These are phyloP conservation scores for Meteorus cinctellus DNA, from an alignment of 2,888 invertebrate species.

Conservation along the genomic window DNA sequence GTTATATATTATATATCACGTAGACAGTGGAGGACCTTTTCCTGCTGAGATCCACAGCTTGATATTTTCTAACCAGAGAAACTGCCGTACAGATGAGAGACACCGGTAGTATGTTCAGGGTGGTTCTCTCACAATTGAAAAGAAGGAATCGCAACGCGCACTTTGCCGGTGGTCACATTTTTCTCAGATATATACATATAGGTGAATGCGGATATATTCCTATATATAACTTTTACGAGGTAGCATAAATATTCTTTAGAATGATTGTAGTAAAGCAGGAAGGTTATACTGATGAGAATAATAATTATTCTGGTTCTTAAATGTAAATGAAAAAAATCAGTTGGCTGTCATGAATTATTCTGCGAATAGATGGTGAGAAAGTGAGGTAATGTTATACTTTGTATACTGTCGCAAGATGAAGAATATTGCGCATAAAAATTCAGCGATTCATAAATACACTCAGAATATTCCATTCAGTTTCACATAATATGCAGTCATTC, in stretches of 20 bases:
- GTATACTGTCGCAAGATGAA: neutral
- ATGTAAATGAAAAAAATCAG: neutral
- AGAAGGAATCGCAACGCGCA: slow-evolving; percentile 1
- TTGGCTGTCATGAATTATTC: neutral
- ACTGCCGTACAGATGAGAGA: neutral
- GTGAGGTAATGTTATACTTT: neutral
- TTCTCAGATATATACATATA: neutral
- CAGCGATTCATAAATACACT: neutral
- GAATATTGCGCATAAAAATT: neutral
- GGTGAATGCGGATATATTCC: too few relatives aligned
- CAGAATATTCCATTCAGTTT: too few relatives aligned
- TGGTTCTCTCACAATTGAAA: slow-evolving; percentile 9
- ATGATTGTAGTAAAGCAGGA: neutral
- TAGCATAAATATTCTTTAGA: neutral
- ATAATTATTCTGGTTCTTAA: neutral
- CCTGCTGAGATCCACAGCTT: slow-evolving; percentile 26
- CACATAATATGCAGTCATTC: too few relatives aligned
- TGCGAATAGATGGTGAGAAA: neutral
- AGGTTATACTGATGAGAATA: neutral
- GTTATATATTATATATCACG: slow-evolving; percentile 7
- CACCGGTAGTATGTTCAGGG: neutral
- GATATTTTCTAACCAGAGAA: slow-evolving; percentile 16
- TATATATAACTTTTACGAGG: neutral
- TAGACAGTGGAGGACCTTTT: slow-evolving; percentile 3
- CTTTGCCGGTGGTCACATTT: slow-evolving; percentile 17